These are phyloP conservation scores for Paramormyrops kingsleyae DNA, from an alignment of 2,113 vertebrate species.

Conservation along the genomic window DNA sequence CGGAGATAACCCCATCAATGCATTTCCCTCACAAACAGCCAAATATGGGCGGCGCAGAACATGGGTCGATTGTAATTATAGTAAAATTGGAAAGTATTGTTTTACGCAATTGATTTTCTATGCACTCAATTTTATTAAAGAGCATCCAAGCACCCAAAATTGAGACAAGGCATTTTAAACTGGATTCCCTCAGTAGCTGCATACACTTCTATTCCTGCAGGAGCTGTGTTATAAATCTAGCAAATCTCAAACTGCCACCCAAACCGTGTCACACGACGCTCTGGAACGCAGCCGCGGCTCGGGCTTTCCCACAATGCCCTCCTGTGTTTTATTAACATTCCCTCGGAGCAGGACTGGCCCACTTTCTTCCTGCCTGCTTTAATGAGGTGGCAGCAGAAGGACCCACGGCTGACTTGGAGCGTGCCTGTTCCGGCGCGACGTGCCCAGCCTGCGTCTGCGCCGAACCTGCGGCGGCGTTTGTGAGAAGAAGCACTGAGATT, in stretches of 20 bases:
- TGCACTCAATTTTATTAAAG: not conserved
- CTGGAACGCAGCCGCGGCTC: not conserved
- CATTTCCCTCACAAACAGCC: not conserved
- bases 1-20: not conserved
- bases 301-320: not conserved
- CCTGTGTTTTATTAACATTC: not conserved
- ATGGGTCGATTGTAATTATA: not conserved
- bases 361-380: not conserved
- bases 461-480: not conserved
- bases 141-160: not conserved
- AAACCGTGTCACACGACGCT: not conserved
- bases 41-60: not conserved
- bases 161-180: not conserved
- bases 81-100: not conserved
- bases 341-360: not conserved
- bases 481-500: not conserved
- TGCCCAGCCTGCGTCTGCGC: not conserved
- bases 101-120: not conserved
- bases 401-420: not conserved
- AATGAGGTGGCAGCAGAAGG: not conserved
- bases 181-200: not conserved
- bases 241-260: not conserved
- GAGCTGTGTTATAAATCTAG: not conserved
- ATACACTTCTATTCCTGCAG: not conserved
- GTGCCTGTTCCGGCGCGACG: not conserved